These are phyloP conservation scores for Acipenser transmontanus DNA, from an alignment of 2,797 vertebrate genomes.

Conservation along the genomic window DNA sequence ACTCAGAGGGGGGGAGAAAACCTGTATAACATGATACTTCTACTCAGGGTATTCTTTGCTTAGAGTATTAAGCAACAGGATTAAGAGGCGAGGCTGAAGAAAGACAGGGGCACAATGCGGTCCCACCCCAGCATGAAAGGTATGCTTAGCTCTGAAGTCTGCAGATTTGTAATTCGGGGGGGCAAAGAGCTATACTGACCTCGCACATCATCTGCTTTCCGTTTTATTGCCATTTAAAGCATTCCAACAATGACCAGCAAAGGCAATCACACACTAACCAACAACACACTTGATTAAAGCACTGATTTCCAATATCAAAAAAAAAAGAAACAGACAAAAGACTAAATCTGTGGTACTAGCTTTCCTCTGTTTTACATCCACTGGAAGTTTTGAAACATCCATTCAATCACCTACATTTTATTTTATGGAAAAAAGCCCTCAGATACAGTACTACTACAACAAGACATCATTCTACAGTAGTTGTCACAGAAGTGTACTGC, in stretches of 20 bases:
- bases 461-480: too few relatives aligned
- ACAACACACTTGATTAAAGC: too few relatives aligned
- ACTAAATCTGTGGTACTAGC: too few relatives aligned
- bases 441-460: too few relatives aligned
- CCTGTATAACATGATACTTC: constrained; percentile 28
- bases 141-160: constrained; percentile 18
- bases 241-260: not conserved
- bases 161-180: constrained; percentile 8
- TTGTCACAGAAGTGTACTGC: too few relatives aligned
- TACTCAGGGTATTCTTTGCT: constrained; percentile 29
- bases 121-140: constrained; percentile 24
- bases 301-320: too few relatives aligned
- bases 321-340: too few relatives aligned
- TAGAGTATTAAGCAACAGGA: constrained; percentile 39
- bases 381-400: too few relatives aligned
- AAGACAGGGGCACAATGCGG: constrained; percentile 35
- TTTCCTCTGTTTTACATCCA: too few relatives aligned
- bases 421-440: too few relatives aligned
- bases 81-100: constrained; percentile 34
- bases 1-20: constrained; percentile 10
- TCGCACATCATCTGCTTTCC: constrained; percentile 8
- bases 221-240: not conserved
- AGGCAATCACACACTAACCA: too few relatives aligned
- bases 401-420: too few relatives aligned
- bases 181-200: not conserved